phyloP scores from a whole-genome alignment of 2,797 vertebrate species.

The Vipera latastei region DNA sequence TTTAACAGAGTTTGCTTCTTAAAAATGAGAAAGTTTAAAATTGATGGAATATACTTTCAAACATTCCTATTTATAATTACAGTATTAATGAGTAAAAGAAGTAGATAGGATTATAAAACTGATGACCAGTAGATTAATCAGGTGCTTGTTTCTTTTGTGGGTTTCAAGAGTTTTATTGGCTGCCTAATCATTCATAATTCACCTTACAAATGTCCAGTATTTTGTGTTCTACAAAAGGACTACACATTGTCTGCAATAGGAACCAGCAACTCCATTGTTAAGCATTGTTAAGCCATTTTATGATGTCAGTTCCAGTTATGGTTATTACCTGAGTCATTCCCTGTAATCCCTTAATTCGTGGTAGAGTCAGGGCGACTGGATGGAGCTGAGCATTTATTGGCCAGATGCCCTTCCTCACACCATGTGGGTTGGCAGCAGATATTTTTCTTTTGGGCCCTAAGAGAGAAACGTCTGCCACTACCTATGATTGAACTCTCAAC shows the following conservation, averaged over 20 bases:
- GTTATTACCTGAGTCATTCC: background rate
- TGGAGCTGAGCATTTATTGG: background rate
- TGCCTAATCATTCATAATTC: conserved; percentile 23
- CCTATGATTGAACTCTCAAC: background rate
- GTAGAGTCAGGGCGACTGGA: background rate
- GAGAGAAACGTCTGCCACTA: background rate
- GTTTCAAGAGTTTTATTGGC: background rate
- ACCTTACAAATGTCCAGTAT: conserved; percentile 28
- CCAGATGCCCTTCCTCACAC: background rate
- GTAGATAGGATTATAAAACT: background rate
- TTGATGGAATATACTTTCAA: background rate
- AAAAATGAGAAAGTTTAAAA: background rate
- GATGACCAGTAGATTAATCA: rapidly evolving
- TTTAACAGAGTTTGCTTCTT: background rate
- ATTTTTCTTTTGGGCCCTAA: background rate
- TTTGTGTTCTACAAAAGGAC: background rate
- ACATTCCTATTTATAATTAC: conserved; percentile 4
- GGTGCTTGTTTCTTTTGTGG: conserved; percentile 25
- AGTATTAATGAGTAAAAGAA: background rate
- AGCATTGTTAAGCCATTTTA: background rate
- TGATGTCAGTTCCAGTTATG: background rate
- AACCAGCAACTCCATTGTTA: background rate
- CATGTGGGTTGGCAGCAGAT: background rate
- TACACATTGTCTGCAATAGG: background rate
- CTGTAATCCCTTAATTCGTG: background rate